Evolutionary conservation across 2,797 vertebrate genomes (phyloP).

Genomic region (Pseudochirops corinnae): DNA sequence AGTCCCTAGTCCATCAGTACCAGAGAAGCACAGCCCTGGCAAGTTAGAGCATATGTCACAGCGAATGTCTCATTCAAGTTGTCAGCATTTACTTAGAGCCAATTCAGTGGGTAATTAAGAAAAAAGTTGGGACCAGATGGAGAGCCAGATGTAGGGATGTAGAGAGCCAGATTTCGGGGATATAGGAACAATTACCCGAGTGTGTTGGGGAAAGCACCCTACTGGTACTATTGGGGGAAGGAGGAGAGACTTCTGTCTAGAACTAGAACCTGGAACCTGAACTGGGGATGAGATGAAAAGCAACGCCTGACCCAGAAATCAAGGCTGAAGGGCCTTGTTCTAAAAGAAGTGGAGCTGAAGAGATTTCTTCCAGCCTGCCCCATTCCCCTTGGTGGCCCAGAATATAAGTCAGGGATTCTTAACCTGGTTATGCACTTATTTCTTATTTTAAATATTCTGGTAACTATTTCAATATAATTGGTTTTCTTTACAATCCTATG

Average conservation of each 20-base stretch:
- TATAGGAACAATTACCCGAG: constrained; percentile 27
- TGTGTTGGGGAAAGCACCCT: not conserved
- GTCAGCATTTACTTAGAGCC: constrained; percentile 79
- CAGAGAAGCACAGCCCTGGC: constrained; percentile 67
- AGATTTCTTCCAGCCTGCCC: not conserved
- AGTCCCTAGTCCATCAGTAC: constrained; percentile 4
- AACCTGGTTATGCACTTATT: not conserved
- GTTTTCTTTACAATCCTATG: not conserved
- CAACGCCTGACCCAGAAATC: not conserved
- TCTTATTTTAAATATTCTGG: not conserved
- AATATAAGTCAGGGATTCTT: not conserved
- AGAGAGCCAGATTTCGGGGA: constrained; percentile 34
- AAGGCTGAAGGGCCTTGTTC: not conserved
- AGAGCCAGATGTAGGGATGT: constrained; percentile 74
- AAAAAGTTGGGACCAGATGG: constrained; percentile 81
- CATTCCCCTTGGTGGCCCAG: not conserved
- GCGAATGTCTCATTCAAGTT: constrained; percentile 81
- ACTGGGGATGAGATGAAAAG: not conserved
- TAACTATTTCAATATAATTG: not conserved
- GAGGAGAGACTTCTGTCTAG: not conserved
- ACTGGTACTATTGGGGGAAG: not conserved
- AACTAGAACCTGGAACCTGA: not conserved
- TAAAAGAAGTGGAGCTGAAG: not conserved
- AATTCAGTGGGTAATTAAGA: constrained; percentile 81
- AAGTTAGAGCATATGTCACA: constrained; percentile 57